These are phyloP conservation scores for Lethocerus indicus DNA, from an alignment of 1,140 invertebrate species.

Conservation along the genomic window DNA sequence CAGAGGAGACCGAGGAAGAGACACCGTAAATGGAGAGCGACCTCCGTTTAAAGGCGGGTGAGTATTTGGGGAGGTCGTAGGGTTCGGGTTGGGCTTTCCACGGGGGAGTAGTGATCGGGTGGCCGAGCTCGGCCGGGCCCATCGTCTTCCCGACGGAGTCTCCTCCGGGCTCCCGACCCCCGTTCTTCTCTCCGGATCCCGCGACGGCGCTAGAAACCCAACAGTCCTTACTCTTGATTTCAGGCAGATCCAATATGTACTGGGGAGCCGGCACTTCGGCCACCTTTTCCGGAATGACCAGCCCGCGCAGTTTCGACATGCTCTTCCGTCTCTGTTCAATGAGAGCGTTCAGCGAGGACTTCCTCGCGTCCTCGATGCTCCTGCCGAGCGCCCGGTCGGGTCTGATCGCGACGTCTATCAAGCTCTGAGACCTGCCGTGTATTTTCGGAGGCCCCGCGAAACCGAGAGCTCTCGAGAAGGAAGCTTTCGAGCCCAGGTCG, in stretches of 20 bases:
- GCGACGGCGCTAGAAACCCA: conserved; percentile 8
- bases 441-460: conserved; percentile 16
- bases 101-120: conserved; percentile 20
- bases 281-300: conserved; percentile 66
- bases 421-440: conserved; percentile 20
- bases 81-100: conserved; percentile 31
- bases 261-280: conserved; percentile 28
- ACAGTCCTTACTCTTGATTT: conserved; percentile 51
- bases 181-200: conserved; percentile 11
- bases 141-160: conserved; percentile 2
- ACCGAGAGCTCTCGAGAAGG: conserved; percentile 14
- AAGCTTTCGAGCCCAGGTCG: not conserved
- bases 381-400: not conserved
- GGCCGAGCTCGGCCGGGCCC: conserved; percentile 7
- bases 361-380: conserved; percentile 21
- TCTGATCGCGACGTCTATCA: conserved; percentile 19
- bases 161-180: conserved; percentile 12
- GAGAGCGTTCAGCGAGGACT: conserved; percentile 40
- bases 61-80: conserved; percentile 56
- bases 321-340: conserved; percentile 63
- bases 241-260: conserved; percentile 48
- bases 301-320: conserved; percentile 63
- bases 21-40: conserved; percentile 38
- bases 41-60: conserved; percentile 65
- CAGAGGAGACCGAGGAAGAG: conserved; percentile 20